Conservation (phyloP, 1,140 invertebrate genomes). For the Heliothis subflexa region DNA sequence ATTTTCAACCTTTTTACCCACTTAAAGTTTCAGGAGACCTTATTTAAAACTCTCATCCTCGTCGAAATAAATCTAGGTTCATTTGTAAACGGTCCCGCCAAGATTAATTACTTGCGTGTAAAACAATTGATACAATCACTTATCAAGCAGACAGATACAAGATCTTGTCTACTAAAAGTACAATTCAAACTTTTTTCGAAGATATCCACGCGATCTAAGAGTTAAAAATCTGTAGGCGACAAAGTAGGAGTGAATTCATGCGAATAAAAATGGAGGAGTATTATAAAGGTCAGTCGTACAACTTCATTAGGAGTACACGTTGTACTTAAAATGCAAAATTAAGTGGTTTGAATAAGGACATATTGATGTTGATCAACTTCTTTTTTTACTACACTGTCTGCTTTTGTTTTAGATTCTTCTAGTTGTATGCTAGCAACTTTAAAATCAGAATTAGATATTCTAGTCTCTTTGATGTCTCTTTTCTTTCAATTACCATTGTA, state of each 20-base stretch:
- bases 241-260: constrained; percentile 34
- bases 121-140: constrained; percentile 43
- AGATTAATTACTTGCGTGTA: constrained; percentile 41
- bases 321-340: background rate
- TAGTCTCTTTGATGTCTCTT: too few species aligned
- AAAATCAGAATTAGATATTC: too few species aligned
- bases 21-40: background rate
- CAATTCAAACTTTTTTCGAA: constrained; percentile 16
- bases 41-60: background rate
- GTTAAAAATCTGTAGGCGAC: constrained; percentile 42
- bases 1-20: too few species aligned
- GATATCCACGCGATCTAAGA: constrained; percentile 21
- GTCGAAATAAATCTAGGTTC: background rate
- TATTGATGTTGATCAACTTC: background rate
- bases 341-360: background rate
- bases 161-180: constrained; percentile 21
- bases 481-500: too few species aligned
- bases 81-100: background rate
- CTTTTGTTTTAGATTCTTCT: too few species aligned
- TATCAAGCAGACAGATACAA: constrained; percentile 33
- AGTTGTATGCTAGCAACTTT: too few species aligned
- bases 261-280: background rate
- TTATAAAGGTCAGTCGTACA: background rate
- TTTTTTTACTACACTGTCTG: background rate
- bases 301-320: constrained; percentile 18